phyloP scores from a whole-genome alignment of 2,113 vertebrate species.

The Spilogale gracilis region DNA sequence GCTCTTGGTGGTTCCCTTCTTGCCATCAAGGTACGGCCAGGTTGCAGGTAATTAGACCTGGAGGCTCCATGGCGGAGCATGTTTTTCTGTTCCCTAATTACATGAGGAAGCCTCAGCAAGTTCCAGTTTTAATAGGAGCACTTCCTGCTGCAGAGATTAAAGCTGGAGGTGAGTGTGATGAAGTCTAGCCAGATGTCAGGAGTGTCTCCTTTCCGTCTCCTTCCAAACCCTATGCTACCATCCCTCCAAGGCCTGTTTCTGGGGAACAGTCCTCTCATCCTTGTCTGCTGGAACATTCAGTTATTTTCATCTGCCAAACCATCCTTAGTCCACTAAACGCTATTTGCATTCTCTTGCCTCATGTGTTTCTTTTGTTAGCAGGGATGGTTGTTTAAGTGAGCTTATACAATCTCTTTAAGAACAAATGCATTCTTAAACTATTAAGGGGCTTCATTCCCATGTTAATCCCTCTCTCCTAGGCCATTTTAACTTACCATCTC shows the following conservation, averaged over 20 bases:
- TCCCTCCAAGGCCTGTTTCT: not conserved
- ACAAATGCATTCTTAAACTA: constrained; percentile 37
- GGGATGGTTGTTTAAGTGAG: not conserved
- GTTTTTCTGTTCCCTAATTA: constrained; percentile 35
- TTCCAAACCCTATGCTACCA: not conserved
- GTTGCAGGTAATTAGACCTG: constrained; percentile 9
- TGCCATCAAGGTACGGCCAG: not conserved
- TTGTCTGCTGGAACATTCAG: not conserved
- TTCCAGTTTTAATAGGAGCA: not conserved
- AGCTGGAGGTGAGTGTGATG: not conserved
- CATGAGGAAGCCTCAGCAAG: not conserved
- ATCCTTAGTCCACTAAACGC: not conserved
- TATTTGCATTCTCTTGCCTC: not conserved
- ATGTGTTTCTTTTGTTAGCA: not conserved
- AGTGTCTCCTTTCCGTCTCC: not conserved
- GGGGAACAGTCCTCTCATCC: not conserved
- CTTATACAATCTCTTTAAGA: not conserved
- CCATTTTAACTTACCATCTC: constrained; percentile 13
- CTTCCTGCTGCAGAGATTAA: constrained; percentile 28
- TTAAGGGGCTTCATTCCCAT: not conserved
- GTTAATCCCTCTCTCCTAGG: not conserved
- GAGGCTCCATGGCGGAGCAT: not conserved
- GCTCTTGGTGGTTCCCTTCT: not conserved
- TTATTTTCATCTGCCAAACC: not conserved
- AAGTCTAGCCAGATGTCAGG: not conserved